Evolutionary conservation across 2,888 invertebrate species (phyloP).

Genomic region (Tipula confusa): DNA sequence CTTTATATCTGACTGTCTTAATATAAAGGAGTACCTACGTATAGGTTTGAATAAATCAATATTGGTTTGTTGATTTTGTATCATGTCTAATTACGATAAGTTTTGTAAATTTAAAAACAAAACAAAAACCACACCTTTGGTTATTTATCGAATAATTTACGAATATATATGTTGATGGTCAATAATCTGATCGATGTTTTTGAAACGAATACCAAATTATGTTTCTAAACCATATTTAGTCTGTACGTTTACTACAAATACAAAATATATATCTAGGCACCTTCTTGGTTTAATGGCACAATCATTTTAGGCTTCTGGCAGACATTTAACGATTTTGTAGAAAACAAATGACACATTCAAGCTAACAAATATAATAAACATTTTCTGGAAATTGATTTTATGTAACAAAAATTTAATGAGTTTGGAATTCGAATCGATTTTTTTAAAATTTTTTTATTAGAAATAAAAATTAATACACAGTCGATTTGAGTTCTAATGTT

Average conservation of each 20-base stretch:
- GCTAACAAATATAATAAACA: not conserved
- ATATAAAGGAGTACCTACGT: not conserved
- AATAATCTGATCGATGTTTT: not conserved
- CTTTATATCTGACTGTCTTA: not conserved
- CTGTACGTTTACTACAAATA: no score
- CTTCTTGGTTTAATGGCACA: not conserved
- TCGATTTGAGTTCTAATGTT: not conserved
- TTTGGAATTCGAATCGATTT: not conserved
- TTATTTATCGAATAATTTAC: not conserved
- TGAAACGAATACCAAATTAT: not conserved
- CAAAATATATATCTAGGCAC: not conserved
- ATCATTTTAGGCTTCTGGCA: not conserved
- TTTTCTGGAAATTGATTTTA: not conserved
- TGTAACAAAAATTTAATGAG: not conserved
- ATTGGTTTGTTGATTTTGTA: not conserved
- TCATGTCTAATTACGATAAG: constrained; percentile 20
- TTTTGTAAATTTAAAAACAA: not conserved
- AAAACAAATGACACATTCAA: not conserved
- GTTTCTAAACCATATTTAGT: not conserved
- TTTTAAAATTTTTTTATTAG: not conserved
- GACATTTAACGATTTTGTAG: not conserved
- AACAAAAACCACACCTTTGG: not conserved
- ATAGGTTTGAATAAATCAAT: not conserved
- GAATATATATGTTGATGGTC: not conserved
- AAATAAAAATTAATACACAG: not conserved